Evolutionary conservation across 1,140 invertebrate species (phyloP).

Genomic region (Drosophila tropicalis): DNA sequence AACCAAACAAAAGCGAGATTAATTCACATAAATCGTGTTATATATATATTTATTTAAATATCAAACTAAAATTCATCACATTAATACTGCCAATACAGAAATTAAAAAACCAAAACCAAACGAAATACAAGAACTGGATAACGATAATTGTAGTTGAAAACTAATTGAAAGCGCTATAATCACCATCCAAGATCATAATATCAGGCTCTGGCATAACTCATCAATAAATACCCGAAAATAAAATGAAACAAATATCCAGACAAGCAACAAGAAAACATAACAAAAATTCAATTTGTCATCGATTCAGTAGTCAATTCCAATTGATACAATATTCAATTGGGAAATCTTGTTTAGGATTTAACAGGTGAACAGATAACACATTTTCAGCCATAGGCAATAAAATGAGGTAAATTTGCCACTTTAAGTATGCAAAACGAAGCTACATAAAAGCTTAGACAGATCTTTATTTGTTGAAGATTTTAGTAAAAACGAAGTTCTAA

Average conservation of each 20-base stretch:
- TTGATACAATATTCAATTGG: no score
- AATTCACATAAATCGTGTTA: conserved; percentile 48
- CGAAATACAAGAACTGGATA: conserved; percentile 8
- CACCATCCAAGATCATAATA: conserved; percentile 6
- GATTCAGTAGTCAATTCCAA: no score
- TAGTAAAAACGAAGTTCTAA: no score
- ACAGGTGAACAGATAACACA: no score
- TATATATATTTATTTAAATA: conserved; percentile 7
- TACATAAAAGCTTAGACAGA: no score
- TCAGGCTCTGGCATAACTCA: conserved; percentile 17
- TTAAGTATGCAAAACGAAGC: no score
- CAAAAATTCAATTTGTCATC: background rate
- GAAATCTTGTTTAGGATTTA: no score
- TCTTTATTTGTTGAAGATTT: no score
- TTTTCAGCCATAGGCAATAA: no score
- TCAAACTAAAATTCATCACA: conserved; percentile 19
- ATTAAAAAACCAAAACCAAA: conserved; percentile 13
- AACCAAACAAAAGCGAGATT: conserved; percentile 41
- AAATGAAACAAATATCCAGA: conserved; percentile 16
- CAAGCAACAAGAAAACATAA: background rate
- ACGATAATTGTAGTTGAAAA: conserved; percentile 26
- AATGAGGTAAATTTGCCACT: no score
- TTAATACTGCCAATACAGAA: conserved; percentile 2
- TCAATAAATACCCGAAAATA: conserved; percentile 18
- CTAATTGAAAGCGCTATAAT: conserved; percentile 20